Evolutionary conservation across 2,888 invertebrate species (phyloP).

Genomic region (Microctonus aethiopoides): DNA sequence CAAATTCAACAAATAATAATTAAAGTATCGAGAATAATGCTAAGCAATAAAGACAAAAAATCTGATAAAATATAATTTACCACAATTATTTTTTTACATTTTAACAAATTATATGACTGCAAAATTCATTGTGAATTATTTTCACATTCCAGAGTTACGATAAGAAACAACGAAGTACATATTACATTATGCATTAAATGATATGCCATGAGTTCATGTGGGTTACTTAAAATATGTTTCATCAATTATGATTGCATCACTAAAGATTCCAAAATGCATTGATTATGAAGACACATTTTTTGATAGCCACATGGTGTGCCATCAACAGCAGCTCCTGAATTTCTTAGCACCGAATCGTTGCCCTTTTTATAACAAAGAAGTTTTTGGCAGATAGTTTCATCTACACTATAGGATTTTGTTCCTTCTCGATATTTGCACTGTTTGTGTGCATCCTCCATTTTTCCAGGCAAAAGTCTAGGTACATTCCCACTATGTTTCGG

Average conservation of each 20-base stretch:
- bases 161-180: too few species aligned
- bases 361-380: too few species aligned
- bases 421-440: not conserved
- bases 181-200: too few species aligned
- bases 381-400: not conserved
- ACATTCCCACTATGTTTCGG: not conserved
- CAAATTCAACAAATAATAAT: too few species aligned
- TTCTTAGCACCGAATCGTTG: too few species aligned
- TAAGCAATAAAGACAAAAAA: not conserved
- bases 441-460: not conserved
- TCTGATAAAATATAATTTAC: too few species aligned
- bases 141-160: too few species aligned
- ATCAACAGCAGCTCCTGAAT: not conserved
- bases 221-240: too few species aligned
- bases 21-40: slow-evolving; percentile 19
- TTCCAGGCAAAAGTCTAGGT: slow-evolving; percentile 14
- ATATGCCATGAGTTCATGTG: too few species aligned
- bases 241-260: not conserved
- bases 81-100: too few species aligned
- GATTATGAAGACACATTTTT: not conserved
- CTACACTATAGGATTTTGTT: not conserved
- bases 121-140: too few species aligned
- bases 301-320: not conserved
- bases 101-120: too few species aligned
- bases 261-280: not conserved